Base-by-base conservation (phyloP, 2,888 invertebrate genomes). In the Macropis europaea region DNA sequence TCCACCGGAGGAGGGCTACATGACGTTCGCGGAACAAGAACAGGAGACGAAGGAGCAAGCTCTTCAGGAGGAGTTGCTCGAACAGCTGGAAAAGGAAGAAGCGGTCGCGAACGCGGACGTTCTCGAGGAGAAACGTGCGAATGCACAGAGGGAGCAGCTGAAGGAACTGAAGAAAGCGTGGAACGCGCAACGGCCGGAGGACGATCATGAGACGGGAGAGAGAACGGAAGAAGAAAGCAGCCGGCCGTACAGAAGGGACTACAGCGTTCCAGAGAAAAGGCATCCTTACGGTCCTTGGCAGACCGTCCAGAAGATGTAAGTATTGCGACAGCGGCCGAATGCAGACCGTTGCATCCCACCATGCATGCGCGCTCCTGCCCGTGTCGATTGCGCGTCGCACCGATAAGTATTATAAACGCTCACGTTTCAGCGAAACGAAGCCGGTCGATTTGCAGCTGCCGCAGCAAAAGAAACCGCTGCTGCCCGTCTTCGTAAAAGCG, bases 281-380 rank as follows among this genome's bases (percentile, higher is more conserved):
- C 93, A 93, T 74, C 95, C 95, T 0, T 96, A 95, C 84, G 96
- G 96, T 4, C 91, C 92, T n/a, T 96, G 96, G 96, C 92, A 93
- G 82, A 91, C 93, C 4, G 93, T 96, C 5, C 91, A 92, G 68
- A 90, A 91, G 76, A 91, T 91, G 94, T 95, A 91, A 87, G 91
- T 89, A 66, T 52, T 56, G n/a, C 40, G 7, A 50, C 47, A n/a
- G 42, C 36, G 34, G 19, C 28, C 42, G n/a, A 19, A 13, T 6
- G n/a, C 13, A 56, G 43, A 43, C 3, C 11, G 26, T 11, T 36
- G 3, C 6, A 11, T 22, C 15, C 2, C n/a, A n/a, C n/a, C n/a
- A n/a, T n/a, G n/a, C n/a, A n/a, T n/a, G n/a, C n/a, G n/a, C n/a
- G n/a, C n/a, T n/a, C n/a, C n/a, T n/a, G n/a, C n/a, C n/a, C n/a